A percentile compares a stretch with the other conserved stretches of the same genome.
These are phyloP conservation scores for Drosophila carrolli DNA, from an alignment of 1,140 invertebrate genomes.

Conservation along the genomic window DNA sequence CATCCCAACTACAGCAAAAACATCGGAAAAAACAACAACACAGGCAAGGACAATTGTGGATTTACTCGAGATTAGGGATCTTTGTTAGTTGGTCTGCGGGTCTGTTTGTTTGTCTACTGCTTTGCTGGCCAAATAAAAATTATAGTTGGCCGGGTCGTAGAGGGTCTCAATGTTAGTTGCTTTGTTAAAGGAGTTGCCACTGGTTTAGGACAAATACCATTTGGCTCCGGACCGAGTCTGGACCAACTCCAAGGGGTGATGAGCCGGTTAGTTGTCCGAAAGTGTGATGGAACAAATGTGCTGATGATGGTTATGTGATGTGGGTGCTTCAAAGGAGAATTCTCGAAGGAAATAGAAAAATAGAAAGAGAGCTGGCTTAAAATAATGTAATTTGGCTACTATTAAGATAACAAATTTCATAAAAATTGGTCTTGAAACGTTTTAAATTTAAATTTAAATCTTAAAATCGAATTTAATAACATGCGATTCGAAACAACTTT, in stretches of 20 bases:
- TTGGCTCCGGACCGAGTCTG: constrained; percentile 20
- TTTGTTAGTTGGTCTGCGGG: constrained; percentile 67
- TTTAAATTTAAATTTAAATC: too few relatives aligned
- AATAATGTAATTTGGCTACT: not conserved
- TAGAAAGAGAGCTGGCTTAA: not conserved
- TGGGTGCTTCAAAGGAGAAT: not conserved
- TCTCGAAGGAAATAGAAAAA: constrained; percentile 1
- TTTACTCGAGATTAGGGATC: constrained; percentile 80
- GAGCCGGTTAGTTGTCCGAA: constrained; percentile 15
- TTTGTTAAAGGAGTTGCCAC: constrained; percentile 23
- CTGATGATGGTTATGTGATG: constrained; percentile 38
- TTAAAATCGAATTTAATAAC: too few relatives aligned
- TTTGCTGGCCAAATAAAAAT: constrained; percentile 70
- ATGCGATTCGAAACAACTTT: too few relatives aligned
- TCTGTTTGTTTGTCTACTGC: constrained; percentile 44
- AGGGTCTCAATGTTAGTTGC: constrained; percentile 21
- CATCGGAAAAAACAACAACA: constrained; percentile 24
- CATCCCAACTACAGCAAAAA: constrained; percentile 24
- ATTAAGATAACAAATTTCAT: not conserved
- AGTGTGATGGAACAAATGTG: constrained; percentile 48
- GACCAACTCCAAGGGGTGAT: constrained; percentile 21
- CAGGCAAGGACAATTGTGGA: constrained; percentile 61
- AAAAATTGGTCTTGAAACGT: too few relatives aligned
- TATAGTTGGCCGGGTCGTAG: constrained; percentile 52
- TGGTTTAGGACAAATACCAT: constrained; percentile 41